Conservation (phyloP, 2,113 vertebrate species). For the Rhombomys opimus region DNA sequence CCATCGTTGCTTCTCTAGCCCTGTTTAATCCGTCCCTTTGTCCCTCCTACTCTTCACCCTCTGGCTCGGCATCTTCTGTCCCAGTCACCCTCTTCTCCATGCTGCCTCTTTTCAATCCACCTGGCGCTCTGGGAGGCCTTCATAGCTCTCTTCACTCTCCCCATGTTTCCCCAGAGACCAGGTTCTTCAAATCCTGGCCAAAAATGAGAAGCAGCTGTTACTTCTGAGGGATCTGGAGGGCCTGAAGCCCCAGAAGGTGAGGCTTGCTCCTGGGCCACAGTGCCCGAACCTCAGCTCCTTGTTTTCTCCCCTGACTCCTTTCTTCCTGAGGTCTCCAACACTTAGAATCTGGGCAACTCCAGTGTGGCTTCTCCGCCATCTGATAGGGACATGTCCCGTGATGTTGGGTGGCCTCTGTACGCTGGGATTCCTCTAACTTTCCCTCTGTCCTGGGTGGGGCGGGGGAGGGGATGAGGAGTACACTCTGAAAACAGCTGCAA, state of each 20-base stretch:
- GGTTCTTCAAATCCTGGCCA: constrained; percentile 90
- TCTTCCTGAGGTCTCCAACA: neutral
- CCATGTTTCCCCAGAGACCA: constrained; percentile 90
- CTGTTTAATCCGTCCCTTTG: neutral
- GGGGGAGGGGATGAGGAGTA: neutral
- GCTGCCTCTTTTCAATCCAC: neutral
- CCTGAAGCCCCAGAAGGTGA: constrained; percentile 88
- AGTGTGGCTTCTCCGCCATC: neutral
- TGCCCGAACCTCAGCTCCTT: fast-evolving
- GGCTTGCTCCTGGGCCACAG: neutral
- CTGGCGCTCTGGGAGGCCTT: neutral
- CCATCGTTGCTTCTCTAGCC: neutral
- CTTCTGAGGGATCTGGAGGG: constrained; percentile 87
- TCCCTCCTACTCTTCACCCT: neutral
- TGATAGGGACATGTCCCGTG: neutral
- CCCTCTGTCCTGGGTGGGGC: neutral
- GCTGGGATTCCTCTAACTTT: neutral
- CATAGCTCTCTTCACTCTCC: neutral
- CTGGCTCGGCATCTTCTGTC: too few species aligned
- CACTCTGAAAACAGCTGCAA: neutral
- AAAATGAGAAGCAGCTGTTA: constrained; percentile 85
- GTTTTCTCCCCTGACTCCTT: neutral
- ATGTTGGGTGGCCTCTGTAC: neutral
- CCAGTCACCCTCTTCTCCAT: neutral
- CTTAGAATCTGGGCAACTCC: neutral